These are phyloP conservation scores for Heterochromis multidens DNA, from an alignment of 2,113 vertebrate genomes.

Conservation along the genomic window DNA sequence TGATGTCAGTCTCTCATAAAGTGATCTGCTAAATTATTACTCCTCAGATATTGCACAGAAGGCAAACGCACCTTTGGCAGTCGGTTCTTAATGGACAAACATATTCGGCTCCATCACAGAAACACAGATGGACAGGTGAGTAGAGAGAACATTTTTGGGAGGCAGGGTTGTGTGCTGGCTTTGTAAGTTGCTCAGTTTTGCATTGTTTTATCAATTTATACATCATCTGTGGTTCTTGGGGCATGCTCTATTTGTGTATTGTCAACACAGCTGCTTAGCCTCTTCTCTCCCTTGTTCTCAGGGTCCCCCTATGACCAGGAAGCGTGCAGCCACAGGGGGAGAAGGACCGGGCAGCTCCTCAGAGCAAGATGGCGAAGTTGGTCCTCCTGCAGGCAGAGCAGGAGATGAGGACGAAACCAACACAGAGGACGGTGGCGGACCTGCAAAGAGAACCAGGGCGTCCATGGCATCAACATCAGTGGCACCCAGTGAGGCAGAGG, in stretches of 20 bases:
- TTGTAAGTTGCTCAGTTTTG: too few relatives aligned
- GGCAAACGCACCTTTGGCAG: conserved; percentile 93
- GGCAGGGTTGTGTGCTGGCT: too few relatives aligned
- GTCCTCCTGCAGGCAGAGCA: conserved; percentile 9
- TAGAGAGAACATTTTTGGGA: neutral
- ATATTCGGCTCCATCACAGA: conserved; percentile 86
- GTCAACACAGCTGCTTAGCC: neutral
- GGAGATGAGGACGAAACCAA: conserved; percentile 67
- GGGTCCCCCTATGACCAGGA: conserved; percentile 71
- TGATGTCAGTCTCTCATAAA: neutral
- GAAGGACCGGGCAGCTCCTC: conserved; percentile 71
- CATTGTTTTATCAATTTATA: too few relatives aligned
- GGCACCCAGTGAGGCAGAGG: conserved; percentile 58
- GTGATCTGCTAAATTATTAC: neutral
- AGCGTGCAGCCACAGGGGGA: conserved; percentile 61
- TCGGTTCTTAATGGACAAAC: conserved; percentile 89
- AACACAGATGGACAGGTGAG: conserved; percentile 63
- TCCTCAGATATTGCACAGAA: conserved; percentile 87
- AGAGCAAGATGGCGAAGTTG: conserved; percentile 64
- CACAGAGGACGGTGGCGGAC: conserved; percentile 50
- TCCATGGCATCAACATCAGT: conserved; percentile 10
- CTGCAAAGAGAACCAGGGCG: conserved; percentile 60
- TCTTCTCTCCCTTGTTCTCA: neutral
- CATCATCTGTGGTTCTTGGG: neutral
- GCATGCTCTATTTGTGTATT: neutral